Evolutionary conservation across 1,140 invertebrate species (phyloP), one percentile per base, ranked within the genome.

Genomic region (Dolichoris vasculosae): DNA sequence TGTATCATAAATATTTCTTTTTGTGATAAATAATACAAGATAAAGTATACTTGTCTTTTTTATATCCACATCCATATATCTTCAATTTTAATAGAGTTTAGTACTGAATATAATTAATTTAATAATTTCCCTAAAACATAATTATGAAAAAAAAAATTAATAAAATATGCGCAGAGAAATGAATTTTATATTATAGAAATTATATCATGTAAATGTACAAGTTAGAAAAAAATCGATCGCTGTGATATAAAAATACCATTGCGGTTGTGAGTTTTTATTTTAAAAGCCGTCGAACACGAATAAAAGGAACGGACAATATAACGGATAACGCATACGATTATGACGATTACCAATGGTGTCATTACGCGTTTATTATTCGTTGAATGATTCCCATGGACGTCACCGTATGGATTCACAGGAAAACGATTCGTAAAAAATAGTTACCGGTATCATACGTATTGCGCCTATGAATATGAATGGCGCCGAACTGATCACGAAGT

Each of bases 1-100:
- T 59, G 77, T 55, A 79, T 79, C 77, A 79, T 63, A 79, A 63
- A 79, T 79, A 79, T 40, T 79, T 59, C 77, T 35, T 63, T n/a
- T 9, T 35, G 35, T n/a, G 77, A 79, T 63, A 48, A 79, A 79
- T 79, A 63, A 35, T 48, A 51, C n/a, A 13, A 30, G 51, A 40
- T n/a, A 63, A 35, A 51, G 30, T 55, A 77, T 63, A 63, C 15
- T 79, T 59, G 48, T 76, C 75, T 46, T 75, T 43, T 75, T 76
- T 51, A 76, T 76, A 35, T 76, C 6, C 13, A 79, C 35, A 40
- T 55, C 51, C 48, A 40, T 35, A 40, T 79, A 1, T 77, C 15
- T 79, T 63, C 26, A 59, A 55, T 63, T 26, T 38, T 1, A 79
- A 79, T 76, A 51, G 17, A 43, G 0, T 43, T 43, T n/a, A 43